Evolutionary conservation across 2,113 vertebrate species (phyloP).

Genomic region (Cynopterus brachyotis): DNA sequence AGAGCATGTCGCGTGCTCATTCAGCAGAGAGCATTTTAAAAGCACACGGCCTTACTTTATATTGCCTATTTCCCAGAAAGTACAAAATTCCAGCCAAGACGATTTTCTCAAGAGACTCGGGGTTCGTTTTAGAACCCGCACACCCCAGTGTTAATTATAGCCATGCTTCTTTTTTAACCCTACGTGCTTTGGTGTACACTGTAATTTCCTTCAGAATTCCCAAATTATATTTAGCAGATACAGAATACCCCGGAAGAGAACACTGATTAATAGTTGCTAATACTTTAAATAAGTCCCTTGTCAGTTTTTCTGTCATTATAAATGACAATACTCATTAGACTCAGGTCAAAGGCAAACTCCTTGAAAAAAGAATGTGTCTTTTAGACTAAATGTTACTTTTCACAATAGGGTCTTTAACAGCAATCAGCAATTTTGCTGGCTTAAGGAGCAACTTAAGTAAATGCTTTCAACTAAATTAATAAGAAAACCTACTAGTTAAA

Average conservation of each 20-base stretch:
- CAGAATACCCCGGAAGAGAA: background rate
- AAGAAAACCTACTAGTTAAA: background rate
- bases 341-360: background rate
- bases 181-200: background rate
- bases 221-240: background rate
- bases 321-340: background rate
- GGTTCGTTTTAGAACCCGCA: background rate
- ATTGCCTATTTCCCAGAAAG: background rate
- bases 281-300: background rate
- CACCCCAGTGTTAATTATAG: background rate
- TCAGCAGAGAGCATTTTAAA: background rate
- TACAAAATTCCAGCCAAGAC: background rate
- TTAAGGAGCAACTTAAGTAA: slow-evolving; percentile 28
- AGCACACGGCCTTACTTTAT: background rate
- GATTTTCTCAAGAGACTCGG: background rate
- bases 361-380: background rate
- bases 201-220: background rate
- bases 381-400: slow-evolving; percentile 30
- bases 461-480: slow-evolving; percentile 3
- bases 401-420: slow-evolving; percentile 17
- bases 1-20: background rate
- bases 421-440: background rate
- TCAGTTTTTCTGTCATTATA: background rate
- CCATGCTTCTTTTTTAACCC: background rate
- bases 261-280: background rate